Evolutionary conservation across 2,113 vertebrate genomes (phyloP), one percentile per base, ranked within the genome.

Genomic region (Calidris pugnax): DNA sequence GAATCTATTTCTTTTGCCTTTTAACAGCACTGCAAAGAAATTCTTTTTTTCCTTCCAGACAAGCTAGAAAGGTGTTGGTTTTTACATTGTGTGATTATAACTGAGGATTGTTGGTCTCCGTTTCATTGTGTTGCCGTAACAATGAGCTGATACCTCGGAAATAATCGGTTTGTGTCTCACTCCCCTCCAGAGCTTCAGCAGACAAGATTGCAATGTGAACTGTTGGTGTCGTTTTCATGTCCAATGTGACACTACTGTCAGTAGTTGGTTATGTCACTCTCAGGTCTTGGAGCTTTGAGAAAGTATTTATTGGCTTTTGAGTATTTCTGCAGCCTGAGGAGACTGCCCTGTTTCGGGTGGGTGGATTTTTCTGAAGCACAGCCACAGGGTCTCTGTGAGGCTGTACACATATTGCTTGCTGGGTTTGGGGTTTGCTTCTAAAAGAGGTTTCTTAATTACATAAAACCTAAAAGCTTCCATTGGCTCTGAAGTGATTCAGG

Each of bases 1-100:
- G 43, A 84, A 90, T 57, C n/a, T 22, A 2, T 78, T 93, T 87
- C 11, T 75, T 95, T 68, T 72, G 91, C 76, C 88, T 93, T 95
- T 77, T 30, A 62, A 63, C 55, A 84, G 68, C 64, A 59, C 35
- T 93, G 56, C 91, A 68, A 71, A 85, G 33, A 51, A 2, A 8
- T 69, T 21, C 24, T n/a, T 53, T 71, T 62, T 91, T 53, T 43
- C 35, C 33, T 92, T 95, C 37, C 39, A 59, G 59, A 41, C 56
- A 64, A 89, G 60, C 41, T 66, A 73, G 57, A 72, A 71, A 75
- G 94, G n/a, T 77, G 85, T 50, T 1, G 0, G 10, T 9, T 90
- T 85, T 79, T 90, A 67, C 28, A 32, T 60, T 80, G 55, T 51
- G 33, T 62, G 64, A 28, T 92, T 71, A 15, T 53, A 81, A 75